Conservation (phyloP, 2,888 invertebrate species). For the Himalopsyche kuldschensis region DNA sequence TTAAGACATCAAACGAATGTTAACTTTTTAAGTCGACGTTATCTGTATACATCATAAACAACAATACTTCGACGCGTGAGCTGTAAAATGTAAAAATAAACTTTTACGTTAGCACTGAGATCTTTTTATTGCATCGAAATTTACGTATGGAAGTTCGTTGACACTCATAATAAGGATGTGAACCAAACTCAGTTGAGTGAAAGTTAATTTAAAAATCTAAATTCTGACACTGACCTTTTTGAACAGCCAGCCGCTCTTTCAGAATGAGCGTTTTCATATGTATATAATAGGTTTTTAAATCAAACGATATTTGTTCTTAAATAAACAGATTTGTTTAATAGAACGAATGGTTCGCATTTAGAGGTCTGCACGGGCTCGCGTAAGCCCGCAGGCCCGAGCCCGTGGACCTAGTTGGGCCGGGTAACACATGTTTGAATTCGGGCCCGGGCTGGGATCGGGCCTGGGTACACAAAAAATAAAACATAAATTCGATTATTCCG, state of each 20-base stretch:
- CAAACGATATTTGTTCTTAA: neutral
- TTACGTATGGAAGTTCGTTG: neutral
- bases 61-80: too few relatives aligned
- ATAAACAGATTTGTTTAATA: neutral
- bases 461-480: too few relatives aligned
- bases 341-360: too few relatives aligned
- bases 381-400: too few relatives aligned
- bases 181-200: neutral
- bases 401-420: too few relatives aligned
- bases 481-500: too few relatives aligned
- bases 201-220: neutral
- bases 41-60: too few relatives aligned
- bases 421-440: too few relatives aligned
- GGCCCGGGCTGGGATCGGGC: too few relatives aligned
- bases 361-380: too few relatives aligned
- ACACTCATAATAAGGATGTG: neutral
- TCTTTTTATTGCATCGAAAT: neutral
- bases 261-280: neutral
- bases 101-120: neutral
- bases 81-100: neutral
- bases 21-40: too few relatives aligned
- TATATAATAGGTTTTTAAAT: neutral
- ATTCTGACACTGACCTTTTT: neutral
- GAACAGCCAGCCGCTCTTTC: neutral
- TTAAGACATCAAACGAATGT: too few relatives aligned